A percentile compares a stretch with the other conserved stretches of the same genome.
These are phyloP conservation scores for Drosophila kanekoi DNA, from an alignment of 2,888 invertebrate genomes.

Conservation along the genomic window DNA sequence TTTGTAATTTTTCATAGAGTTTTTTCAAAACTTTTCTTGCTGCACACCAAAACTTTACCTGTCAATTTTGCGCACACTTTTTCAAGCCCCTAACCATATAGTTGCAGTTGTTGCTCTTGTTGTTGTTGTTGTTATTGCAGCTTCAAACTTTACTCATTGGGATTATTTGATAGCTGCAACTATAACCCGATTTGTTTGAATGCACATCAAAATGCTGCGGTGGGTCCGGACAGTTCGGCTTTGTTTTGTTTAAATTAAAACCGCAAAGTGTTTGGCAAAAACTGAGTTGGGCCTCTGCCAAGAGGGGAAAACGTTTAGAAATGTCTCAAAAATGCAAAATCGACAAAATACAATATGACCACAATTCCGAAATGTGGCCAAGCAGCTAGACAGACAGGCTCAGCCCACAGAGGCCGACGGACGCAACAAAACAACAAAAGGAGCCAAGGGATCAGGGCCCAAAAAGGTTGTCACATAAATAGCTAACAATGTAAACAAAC, in stretches of 20 bases:
- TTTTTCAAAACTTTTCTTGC: conserved; percentile 13
- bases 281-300: conserved; percentile 45
- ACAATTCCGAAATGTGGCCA: conserved; percentile 67
- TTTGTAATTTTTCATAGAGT: conserved; percentile 3
- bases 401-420: not conserved
- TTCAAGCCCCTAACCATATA: conserved; percentile 5
- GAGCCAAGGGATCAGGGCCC: conserved; percentile 13
- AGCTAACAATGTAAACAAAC: conserved; percentile 64
- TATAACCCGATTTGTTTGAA: conserved; percentile 63
- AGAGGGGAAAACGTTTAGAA: conserved; percentile 33
- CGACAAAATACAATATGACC: conserved; percentile 61
- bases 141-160: conserved; percentile 61
- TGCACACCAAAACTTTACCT: conserved; percentile 31
- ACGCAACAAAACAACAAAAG: conserved; percentile 18
- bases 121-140: conserved; percentile 28
- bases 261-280: conserved; percentile 70
- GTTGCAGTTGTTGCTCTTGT: conserved; percentile 19
- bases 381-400: conserved; percentile 20
- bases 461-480: conserved; percentile 45
- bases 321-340: conserved; percentile 52
- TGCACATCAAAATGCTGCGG: conserved; percentile 28
- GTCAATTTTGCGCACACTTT: conserved; percentile 17
- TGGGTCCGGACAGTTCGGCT: conserved; percentile 8
- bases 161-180: conserved; percentile 47
- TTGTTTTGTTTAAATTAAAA: conserved; percentile 49